Conservation (phyloP, 2,888 invertebrate genomes). For the Torymus tubicola region DNA sequence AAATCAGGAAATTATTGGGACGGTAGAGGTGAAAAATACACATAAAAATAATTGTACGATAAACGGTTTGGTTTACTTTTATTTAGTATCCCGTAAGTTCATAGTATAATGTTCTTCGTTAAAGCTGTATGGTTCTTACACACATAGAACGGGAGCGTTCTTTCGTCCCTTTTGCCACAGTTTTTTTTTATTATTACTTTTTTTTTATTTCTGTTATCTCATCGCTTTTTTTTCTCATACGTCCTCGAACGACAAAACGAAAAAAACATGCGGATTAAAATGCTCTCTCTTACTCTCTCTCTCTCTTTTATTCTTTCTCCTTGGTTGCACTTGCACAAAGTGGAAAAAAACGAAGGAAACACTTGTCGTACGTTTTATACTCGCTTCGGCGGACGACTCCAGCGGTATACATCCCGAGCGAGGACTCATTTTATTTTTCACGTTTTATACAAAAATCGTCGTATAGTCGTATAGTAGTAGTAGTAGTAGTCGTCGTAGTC, state of each 20-base stretch:
- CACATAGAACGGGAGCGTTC: slow-evolving; percentile 73
- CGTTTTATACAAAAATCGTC: slow-evolving; percentile 33
- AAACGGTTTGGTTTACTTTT: slow-evolving; percentile 76
- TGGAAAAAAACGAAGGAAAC: slow-evolving; percentile 10
- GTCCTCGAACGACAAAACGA: slow-evolving; percentile 11
- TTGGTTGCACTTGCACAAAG: slow-evolving; percentile 15
- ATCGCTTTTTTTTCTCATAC: neutral
- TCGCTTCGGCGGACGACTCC: slow-evolving; percentile 2
- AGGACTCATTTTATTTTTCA: neutral
- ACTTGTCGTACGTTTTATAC: slow-evolving; percentile 37
- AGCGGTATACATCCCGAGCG: slow-evolving; percentile 6
- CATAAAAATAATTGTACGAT: slow-evolving; percentile 57
- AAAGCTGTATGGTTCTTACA: slow-evolving; percentile 76
- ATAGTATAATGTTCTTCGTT: slow-evolving; percentile 76
- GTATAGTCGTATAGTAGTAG: neutral
- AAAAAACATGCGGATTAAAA: slow-evolving; percentile 33
- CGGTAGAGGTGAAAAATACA: no score
- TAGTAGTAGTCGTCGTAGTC: no score
- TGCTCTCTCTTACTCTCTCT: neutral
- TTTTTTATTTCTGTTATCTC: slow-evolving; percentile 9
- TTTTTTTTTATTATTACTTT: slow-evolving; percentile 60
- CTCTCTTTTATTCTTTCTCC: no score
- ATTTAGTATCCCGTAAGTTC: slow-evolving; percentile 76
- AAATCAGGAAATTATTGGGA: no score
- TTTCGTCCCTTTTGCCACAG: slow-evolving; percentile 69